Evolutionary conservation across 1,140 invertebrate genomes (phyloP), one percentile per base, ranked within the genome.

Genomic region (Pissodes strobi): DNA sequence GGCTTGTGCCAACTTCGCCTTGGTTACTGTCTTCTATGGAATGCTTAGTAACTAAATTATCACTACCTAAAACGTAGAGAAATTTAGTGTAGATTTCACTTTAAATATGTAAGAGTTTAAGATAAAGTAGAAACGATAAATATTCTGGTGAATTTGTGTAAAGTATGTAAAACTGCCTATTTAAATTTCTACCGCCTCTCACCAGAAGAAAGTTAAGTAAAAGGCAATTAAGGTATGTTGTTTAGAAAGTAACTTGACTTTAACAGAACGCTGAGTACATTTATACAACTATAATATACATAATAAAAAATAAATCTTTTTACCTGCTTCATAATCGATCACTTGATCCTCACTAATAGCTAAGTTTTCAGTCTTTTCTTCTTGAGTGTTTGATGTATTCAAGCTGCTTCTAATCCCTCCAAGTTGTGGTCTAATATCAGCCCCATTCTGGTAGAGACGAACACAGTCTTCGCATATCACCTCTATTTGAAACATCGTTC

Each of bases 401-500:
- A 49, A 13, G 12, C 5, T 27, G 17, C 8, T 66, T 67, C 70
- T 71, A 1, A 66, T 39, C 18, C 64, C 66, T 43, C 68, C 67
- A 34, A 76, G 60, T 12, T 59, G 22, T 6, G 66, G 15, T 15
- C 74, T 56, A 37, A 76, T 70, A 52, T 76, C 74, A 19, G 45
- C 30, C 8, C 67, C 69, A 58, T 74, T 58, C 4, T 66, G 25
- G 62, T 74, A 76, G 10, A 76, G 48, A 38, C 70, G 66, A 17
- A 72, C 69, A 21, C 37, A 53, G 41, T 68, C 60, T 19, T 71
- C 66, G 21, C 38, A 34, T 46, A 74, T 52, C 8, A 69, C 58
- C 63, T 76, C 74, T 9, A 71, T 55, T 68, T 74, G 69, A 58
- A 72, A 76, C 17, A 73, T 15, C 1, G 64, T 65, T 27, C 57